Percentiles rank a stretch among this genome's conserved stretches.
Conservation (phyloP, 2,113 vertebrate genomes). For the Coptodon rendalli region DNA sequence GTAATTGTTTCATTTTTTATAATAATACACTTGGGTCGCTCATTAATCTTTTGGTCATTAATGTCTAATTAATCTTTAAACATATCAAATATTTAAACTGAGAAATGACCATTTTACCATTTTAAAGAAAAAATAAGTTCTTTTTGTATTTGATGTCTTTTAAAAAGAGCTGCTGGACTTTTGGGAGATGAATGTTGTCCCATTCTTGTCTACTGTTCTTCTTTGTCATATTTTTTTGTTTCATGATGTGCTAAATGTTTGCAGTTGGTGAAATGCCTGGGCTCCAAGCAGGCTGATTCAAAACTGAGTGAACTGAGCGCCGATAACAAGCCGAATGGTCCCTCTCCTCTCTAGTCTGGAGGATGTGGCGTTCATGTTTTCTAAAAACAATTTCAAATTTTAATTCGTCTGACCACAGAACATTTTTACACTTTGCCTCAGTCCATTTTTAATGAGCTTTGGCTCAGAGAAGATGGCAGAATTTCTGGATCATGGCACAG, state of each 20-base stretch:
- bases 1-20: not conserved
- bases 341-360: not conserved
- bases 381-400: not conserved
- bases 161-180: not conserved
- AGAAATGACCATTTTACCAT: not conserved
- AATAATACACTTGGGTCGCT: not conserved
- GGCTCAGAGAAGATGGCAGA: not conserved
- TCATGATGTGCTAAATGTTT: not conserved
- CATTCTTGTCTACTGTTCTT: not conserved
- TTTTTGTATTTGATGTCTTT: not conserved
- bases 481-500: not conserved
- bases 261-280: not conserved
- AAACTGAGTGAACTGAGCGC: not conserved
- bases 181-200: not conserved
- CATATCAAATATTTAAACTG: not conserved
- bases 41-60: not conserved
- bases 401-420: not conserved
- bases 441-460: not conserved
- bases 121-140: not conserved
- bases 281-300: not conserved
- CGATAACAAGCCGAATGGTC: not conserved
- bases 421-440: not conserved
- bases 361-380: not conserved
- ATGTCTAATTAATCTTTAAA: not conserved
- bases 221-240: not conserved